Conservation (phyloP, 2,113 vertebrate species). For the Bubo blakistoni region DNA sequence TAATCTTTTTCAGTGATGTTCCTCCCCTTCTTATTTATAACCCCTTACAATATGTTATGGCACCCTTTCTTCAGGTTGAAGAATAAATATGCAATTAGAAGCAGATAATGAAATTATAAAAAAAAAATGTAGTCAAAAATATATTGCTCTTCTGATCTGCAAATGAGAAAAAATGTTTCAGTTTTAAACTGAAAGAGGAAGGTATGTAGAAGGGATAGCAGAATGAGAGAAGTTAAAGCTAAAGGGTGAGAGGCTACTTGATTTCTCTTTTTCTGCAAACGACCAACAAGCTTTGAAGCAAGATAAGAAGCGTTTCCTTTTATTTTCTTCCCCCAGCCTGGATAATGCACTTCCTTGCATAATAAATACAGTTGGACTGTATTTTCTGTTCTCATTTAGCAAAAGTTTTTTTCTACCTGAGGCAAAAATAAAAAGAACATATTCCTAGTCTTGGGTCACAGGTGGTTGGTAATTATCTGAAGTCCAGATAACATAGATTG, state of each 20-base stretch:
- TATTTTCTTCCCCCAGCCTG: not conserved
- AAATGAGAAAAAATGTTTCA: not conserved
- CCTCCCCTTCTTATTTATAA: not conserved
- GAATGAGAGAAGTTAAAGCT: not conserved
- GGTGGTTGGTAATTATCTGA: not conserved
- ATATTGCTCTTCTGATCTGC: not conserved
- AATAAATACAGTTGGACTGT: not conserved
- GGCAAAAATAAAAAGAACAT: not conserved
- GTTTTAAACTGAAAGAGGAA: not conserved
- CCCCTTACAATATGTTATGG: not conserved
- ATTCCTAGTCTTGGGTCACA: not conserved
- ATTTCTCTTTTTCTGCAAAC: not conserved
- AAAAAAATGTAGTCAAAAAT: not conserved
- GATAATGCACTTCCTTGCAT: not conserved
- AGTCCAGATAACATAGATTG: not conserved
- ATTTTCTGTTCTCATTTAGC: not conserved
- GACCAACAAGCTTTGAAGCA: not conserved
- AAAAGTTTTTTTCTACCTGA: not conserved
- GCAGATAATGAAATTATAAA: not conserved
- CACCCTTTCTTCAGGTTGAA: not conserved
- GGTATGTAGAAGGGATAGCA: not conserved
- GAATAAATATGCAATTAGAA: not conserved
- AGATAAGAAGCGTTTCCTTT: not conserved
- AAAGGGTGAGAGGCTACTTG: not conserved
- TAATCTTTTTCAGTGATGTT: not conserved